A percentile compares a stretch with the other conserved stretches of the same genome.
Evolutionary conservation across 2,797 vertebrate genomes (phyloP).

Genomic region (Sebastes ruberrimus): DNA sequence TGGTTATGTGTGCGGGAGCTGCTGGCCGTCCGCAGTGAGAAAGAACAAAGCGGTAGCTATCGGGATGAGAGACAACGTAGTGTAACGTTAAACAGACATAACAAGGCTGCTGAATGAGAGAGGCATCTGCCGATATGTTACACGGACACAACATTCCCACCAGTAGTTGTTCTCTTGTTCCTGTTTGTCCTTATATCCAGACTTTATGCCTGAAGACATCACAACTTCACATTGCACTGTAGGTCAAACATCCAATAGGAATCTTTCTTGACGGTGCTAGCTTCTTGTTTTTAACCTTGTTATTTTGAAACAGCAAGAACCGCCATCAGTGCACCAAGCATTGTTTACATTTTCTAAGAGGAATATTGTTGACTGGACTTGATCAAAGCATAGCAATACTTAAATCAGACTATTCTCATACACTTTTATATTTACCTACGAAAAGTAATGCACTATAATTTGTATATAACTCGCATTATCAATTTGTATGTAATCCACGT

Average conservation of each 20-base stretch:
- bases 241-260: background rate
- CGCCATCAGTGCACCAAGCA: background rate
- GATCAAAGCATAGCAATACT: background rate
- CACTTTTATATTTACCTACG: no score
- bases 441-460: no score
- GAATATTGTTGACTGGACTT: background rate
- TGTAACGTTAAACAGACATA: no score
- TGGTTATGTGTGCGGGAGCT: no score
- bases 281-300: background rate
- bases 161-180: no score
- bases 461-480: background rate
- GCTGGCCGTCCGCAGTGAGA: no score
- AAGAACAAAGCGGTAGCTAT: no score
- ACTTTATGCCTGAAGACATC: background rate
- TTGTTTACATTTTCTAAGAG: background rate
- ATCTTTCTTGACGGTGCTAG: background rate
- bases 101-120: no score
- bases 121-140: no score
- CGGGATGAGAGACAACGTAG: no score
- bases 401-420: background rate
- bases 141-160: no score
- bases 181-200: background rate
- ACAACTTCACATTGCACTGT: background rate
- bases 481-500: background rate
- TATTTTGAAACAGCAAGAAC: background rate